Base-by-base conservation (phyloP, 92 coral and sea anemone species). In the Bergia puertoricense region DNA sequence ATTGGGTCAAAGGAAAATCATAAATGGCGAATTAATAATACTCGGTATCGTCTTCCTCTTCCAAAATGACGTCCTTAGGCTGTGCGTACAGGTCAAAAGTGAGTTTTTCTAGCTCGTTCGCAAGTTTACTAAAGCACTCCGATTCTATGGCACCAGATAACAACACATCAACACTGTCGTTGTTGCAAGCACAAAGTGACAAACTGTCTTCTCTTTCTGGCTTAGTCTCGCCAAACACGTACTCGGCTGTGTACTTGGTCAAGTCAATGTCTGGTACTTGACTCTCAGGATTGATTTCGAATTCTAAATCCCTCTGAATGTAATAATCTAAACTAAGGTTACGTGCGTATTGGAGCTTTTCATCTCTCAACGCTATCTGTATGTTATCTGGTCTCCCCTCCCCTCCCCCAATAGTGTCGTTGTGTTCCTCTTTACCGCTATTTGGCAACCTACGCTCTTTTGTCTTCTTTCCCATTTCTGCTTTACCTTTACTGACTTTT, bases 1-100 rank as follows among this genome's bases (percentile, higher is more conserved):
- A 30, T 62, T 62, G 7, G 36, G 46, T 10, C 9, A 8, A 13
- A 54, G 9, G 38, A 14, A 30, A 43, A 22, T 10, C 43, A 54
- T 13, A 46, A 44, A 37, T 18, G 2, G 66, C n/a, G 9, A 20
- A 44, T 79, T 84, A 84, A 45, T 84, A 84, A 69, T 46, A 84
- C 41, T 84, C 87, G 30, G 75, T 30, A 48, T 71, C 79, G 36
- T 69, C 78, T 15, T 84, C 87, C 87, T 69, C 87, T 68, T 84
- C 65, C 10, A 84, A 20, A 0, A 84, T 71, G 14, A 48, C 43
- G 78, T 84, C 87, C 46, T 48, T 48, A 40, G 62, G 87, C 14
- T 48, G 66, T 69, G 79, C 48, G 79, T 84, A 68, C 36, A 84
- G 62, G 3, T 84, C 87, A 51, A 46, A 11, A 0, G 87, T 84